Evolutionary conservation across 2,888 invertebrate genomes (phyloP).

Genomic region (Dryococelus australis): DNA sequence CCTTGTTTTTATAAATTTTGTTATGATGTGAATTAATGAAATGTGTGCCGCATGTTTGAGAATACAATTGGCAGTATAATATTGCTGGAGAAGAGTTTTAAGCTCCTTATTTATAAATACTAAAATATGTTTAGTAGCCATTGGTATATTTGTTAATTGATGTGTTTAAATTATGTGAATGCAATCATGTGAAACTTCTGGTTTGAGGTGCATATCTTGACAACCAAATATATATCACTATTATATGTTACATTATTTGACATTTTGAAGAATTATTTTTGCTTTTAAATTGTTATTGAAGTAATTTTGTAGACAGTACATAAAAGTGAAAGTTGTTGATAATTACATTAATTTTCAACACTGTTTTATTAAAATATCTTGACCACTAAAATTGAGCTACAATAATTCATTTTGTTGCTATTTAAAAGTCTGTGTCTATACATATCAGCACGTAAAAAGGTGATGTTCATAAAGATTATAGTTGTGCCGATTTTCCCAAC

Average conservation of each 20-base stretch:
- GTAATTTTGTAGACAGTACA: too few relatives aligned
- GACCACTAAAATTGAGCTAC: too few relatives aligned
- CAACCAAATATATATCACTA: slow-evolving; percentile 5
- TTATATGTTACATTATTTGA: background rate
- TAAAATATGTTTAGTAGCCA: background rate
- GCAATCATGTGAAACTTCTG: background rate
- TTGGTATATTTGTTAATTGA: background rate
- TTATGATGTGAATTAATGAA: background rate
- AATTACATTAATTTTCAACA: too few relatives aligned
- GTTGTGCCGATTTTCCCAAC: too few relatives aligned
- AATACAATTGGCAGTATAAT: background rate
- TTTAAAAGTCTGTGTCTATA: too few relatives aligned
- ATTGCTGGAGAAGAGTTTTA: background rate
- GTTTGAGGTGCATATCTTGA: slow-evolving; percentile 16
- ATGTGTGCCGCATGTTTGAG: background rate
- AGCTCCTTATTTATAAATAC: background rate
- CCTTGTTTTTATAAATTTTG: background rate
- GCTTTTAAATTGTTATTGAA: too few relatives aligned
- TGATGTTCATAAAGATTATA: too few relatives aligned
- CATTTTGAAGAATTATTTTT: too few relatives aligned
- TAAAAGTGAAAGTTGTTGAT: too few relatives aligned
- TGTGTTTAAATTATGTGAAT: background rate
- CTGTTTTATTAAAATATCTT: too few relatives aligned
- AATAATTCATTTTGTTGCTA: too few relatives aligned
- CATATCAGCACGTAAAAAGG: too few relatives aligned